phyloP scores from a whole-genome alignment of 2,113 vertebrate species.

The Megaceryle maxima region DNA sequence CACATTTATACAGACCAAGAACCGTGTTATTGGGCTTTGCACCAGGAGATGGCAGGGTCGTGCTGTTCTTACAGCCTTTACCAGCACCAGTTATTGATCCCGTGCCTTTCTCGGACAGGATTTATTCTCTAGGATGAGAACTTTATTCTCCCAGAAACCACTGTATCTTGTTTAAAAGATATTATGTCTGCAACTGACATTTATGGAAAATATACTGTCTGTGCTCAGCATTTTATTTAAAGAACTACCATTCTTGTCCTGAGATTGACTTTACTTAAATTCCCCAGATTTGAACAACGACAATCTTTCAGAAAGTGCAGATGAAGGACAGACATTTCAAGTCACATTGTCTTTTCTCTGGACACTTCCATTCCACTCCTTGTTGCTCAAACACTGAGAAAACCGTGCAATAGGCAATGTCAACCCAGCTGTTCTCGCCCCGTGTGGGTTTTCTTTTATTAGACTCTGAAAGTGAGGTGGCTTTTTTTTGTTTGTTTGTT shows the following conservation, averaged over 20 bases:
- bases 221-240: neutral
- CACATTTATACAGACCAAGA: neutral
- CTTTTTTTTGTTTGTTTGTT: neutral
- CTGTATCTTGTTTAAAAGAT: neutral
- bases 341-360: neutral
- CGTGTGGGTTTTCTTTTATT: neutral
- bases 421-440: neutral
- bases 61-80: neutral
- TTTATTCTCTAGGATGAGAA: neutral
- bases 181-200: neutral
- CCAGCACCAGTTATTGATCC: accelerated
- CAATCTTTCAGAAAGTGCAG: neutral
- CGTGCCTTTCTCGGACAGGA: neutral
- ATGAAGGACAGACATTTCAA: neutral
- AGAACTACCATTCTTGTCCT: neutral
- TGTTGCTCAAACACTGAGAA: neutral
- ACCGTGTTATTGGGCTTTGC: neutral
- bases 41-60: slow-evolving; percentile 65
- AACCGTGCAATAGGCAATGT: neutral
- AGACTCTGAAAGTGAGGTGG: neutral
- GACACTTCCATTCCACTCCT: neutral
- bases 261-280: neutral
- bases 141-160: neutral
- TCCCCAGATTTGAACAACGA: neutral
- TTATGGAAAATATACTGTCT: neutral